Conservation (phyloP, 2,113 vertebrate species). For the Anguilla rostrata region DNA sequence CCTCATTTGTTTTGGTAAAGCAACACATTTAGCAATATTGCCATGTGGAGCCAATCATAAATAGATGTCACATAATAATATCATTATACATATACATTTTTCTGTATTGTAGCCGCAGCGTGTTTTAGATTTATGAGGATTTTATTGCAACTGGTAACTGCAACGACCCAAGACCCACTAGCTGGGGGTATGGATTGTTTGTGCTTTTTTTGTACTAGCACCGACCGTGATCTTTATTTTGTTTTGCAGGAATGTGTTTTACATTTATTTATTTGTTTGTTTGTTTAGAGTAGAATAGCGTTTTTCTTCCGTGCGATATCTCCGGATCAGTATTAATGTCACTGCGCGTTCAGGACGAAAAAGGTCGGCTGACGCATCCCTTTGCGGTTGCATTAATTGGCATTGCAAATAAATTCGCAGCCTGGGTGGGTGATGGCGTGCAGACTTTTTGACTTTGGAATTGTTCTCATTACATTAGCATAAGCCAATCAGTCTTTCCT, state of each 20-base stretch:
- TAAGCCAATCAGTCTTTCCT: neutral
- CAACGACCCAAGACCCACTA: neutral
- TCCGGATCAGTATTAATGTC: neutral
- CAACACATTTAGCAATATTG: no score
- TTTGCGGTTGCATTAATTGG: neutral
- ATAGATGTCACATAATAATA: neutral
- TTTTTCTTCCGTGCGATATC: neutral
- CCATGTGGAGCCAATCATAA: neutral
- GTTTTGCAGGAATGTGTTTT: no score
- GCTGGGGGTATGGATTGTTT: neutral
- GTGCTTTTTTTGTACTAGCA: neutral
- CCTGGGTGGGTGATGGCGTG: neutral
- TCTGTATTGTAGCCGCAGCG: neutral
- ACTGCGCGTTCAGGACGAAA: neutral
- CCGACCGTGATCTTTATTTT: no score
- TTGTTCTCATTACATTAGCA: neutral
- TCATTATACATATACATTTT: neutral
- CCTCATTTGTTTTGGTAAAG: neutral
- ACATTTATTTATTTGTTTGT: no score
- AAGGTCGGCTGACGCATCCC: neutral
- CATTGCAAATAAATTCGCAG: neutral
- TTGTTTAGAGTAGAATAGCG: neutral
- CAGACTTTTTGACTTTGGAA: neutral
- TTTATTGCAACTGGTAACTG: neutral
- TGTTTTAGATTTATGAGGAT: neutral